Conservation (phyloP, 2,113 vertebrate genomes). For the Willisornis vidua region DNA sequence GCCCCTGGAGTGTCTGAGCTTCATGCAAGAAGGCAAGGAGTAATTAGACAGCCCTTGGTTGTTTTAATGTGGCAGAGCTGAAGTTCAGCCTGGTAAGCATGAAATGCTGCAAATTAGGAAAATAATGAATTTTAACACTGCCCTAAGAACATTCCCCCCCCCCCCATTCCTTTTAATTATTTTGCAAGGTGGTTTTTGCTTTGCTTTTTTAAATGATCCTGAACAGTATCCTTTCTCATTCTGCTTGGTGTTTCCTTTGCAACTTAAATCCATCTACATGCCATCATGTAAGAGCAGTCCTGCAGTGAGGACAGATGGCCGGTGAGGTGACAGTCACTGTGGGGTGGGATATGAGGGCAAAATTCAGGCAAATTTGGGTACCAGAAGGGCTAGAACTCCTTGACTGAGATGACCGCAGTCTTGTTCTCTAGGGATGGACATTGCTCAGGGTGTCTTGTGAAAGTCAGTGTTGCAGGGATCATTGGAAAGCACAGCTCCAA, state of each 20-base stretch:
- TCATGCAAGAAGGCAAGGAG: neutral
- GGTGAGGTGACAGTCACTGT: neutral
- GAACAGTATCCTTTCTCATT: neutral
- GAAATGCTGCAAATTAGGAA: constrained; percentile 1
- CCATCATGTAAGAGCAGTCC: neutral
- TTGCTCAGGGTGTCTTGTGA: neutral
- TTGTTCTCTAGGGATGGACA: neutral
- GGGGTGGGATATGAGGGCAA: neutral
- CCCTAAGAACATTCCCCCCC: neutral
- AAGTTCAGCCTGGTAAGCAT: neutral
- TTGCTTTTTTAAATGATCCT: neutral
- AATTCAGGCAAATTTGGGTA: neutral
- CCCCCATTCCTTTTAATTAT: neutral
- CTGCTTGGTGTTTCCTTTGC: neutral
- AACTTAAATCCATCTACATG: neutral
- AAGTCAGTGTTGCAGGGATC: neutral
- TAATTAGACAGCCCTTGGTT: neutral
- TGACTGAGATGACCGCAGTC: fast-evolving
- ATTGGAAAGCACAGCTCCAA: neutral
- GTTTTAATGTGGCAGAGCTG: neutral
- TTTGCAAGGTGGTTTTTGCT: neutral
- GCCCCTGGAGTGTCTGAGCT: neutral
- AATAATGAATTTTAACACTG: constrained; percentile 8
- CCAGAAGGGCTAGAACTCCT: neutral
- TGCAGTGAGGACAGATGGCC: neutral